phyloP scores from a whole-genome alignment of 2,888 invertebrate genomes.

The Halictus quadricinctus region DNA sequence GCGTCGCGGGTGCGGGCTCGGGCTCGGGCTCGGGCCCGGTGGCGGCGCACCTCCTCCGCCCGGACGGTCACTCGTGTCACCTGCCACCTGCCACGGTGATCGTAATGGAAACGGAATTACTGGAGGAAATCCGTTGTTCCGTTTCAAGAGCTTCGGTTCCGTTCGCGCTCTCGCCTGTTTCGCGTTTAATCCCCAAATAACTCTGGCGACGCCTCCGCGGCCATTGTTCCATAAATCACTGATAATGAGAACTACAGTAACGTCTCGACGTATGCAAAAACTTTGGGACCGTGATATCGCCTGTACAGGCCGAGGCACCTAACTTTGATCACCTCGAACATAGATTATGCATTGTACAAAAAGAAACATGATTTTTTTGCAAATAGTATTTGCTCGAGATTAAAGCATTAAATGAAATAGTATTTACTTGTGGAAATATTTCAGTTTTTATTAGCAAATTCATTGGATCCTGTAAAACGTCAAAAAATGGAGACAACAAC shows the following conservation, averaged over 20 bases:
- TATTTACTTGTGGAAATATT: too few species aligned
- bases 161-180: conserved; percentile 15
- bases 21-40: neutral
- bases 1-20: neutral
- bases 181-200: conserved; percentile 36
- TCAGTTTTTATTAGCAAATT: too few species aligned
- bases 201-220: neutral
- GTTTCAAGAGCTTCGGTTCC: conserved; percentile 25
- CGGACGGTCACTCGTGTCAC: conserved; percentile 32
- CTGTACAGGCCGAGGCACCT: too few species aligned
- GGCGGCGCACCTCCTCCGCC: neutral
- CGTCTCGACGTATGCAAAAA: neutral
- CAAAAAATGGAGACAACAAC: too few species aligned
- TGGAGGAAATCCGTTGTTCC: conserved; percentile 43
- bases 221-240: neutral
- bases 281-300: too few species aligned
- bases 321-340: too few species aligned
- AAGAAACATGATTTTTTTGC: too few species aligned
- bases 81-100: conserved; percentile 46
- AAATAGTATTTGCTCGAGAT: too few species aligned
- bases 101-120: conserved; percentile 53
- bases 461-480: too few species aligned
- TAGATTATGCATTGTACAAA: too few species aligned
- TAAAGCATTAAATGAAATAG: too few species aligned
- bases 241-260: neutral